These are phyloP conservation scores for Seira sanloemensis DNA, from an alignment of 2,888 invertebrate species.

Conservation along the genomic window DNA sequence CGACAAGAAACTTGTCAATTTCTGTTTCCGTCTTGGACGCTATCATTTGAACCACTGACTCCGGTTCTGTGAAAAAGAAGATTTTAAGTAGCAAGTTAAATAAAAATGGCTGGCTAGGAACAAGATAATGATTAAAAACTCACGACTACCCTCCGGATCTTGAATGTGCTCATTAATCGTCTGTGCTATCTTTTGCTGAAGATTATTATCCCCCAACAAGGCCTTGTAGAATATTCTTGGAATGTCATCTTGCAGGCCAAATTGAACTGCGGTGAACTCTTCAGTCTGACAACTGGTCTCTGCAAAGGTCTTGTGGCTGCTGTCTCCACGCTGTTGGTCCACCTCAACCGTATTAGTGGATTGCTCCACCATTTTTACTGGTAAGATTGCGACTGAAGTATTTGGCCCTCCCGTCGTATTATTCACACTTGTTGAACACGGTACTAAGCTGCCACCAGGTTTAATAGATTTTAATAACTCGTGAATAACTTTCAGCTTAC, in stretches of 20 bases:
- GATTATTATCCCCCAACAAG: conserved; percentile 36
- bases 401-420: too few relatives aligned
- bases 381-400: too few relatives aligned
- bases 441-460: too few relatives aligned
- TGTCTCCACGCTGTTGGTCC: too few relatives aligned
- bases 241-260: conserved; percentile 41
- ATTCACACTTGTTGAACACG: too few relatives aligned
- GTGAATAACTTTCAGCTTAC: conserved; percentile 18
- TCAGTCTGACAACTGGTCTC: conserved; percentile 42
- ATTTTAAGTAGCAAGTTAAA: conserved; percentile 7
- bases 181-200: conserved; percentile 47
- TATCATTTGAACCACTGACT: conserved; percentile 15
- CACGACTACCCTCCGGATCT: conserved; percentile 25
- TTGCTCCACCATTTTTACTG: too few relatives aligned
- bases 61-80: background rate
- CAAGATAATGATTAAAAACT: background rate
- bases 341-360: too few relatives aligned
- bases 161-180: conserved; percentile 57
- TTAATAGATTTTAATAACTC: background rate
- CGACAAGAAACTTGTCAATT: conserved; percentile 61
- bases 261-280: conserved; percentile 41
- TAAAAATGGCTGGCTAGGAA: background rate
- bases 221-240: conserved; percentile 50
- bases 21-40: conserved; percentile 48
- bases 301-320: background rate